Conservation (phyloP, 2,113 vertebrate species). For the Melanostigma gelatinosum region DNA sequence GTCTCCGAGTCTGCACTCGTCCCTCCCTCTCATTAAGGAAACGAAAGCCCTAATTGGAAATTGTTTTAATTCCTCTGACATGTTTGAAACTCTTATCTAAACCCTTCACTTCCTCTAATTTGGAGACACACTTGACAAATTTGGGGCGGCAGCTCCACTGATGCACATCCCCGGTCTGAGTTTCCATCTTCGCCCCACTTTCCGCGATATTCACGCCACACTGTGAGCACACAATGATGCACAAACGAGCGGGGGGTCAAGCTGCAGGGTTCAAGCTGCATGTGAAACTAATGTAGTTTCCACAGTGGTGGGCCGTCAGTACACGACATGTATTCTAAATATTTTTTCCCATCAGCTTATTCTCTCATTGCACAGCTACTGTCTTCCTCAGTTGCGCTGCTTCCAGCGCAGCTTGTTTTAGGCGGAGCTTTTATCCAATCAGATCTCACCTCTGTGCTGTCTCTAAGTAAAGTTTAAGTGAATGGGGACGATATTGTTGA, state of each 20-base stretch:
- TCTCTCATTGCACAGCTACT: no score
- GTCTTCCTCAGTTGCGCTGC: no score
- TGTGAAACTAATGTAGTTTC: not conserved
- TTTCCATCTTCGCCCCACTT: constrained; percentile 57
- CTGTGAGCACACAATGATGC: no score
- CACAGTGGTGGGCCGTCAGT: no score
- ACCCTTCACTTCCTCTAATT: constrained; percentile 44
- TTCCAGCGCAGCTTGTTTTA: no score
- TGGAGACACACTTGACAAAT: constrained; percentile 54
- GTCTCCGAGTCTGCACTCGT: constrained; percentile 26
- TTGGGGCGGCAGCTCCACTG: constrained; percentile 45
- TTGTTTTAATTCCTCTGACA: constrained; percentile 62
- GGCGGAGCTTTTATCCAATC: no score
- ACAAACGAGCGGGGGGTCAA: not conserved
- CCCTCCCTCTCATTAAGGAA: constrained; percentile 63
- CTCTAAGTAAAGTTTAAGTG: no score
- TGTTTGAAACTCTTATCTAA: constrained; percentile 55
- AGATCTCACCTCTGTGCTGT: no score
- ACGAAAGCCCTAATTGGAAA: constrained; percentile 69
- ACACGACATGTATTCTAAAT: no score
- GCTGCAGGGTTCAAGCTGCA: not conserved
- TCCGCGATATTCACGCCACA: constrained; percentile 25
- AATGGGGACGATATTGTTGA: no score
- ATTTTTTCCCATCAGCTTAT: no score
- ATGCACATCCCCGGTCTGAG: constrained; percentile 47